A percentile compares a stretch with the other conserved stretches of the same genome.
phyloP scores from a whole-genome alignment of 2,888 invertebrate species.

The Melinaea marsaeus region DNA sequence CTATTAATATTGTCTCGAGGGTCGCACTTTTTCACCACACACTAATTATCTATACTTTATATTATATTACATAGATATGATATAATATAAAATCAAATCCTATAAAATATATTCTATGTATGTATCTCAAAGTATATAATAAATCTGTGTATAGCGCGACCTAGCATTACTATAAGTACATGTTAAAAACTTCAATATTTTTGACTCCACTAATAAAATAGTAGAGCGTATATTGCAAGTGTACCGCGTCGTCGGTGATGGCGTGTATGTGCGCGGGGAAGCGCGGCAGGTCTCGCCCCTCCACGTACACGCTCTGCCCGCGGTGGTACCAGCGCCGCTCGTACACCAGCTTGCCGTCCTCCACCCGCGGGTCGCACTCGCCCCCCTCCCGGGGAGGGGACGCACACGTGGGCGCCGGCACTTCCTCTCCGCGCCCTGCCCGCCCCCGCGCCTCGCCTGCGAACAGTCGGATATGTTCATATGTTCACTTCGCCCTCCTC shows the following conservation, averaged over 20 bases:
- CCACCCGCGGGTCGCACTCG: slow-evolving; percentile 89
- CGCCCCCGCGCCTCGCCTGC: slow-evolving; percentile 65
- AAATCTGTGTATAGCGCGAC: not conserved
- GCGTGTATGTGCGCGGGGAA: slow-evolving; percentile 94
- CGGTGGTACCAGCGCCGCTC: slow-evolving; percentile 97
- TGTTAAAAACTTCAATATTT: too few species aligned
- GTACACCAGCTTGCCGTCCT: slow-evolving; percentile 95
- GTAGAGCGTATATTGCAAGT: slow-evolving; percentile 19
- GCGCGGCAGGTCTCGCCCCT: slow-evolving; percentile 90
- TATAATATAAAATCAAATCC: too few species aligned
- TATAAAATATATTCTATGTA: too few species aligned
- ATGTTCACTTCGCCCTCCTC: slow-evolving; percentile 23
- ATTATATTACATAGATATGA: too few species aligned
- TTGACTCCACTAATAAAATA: too few species aligned
- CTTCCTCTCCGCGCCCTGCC: slow-evolving; percentile 41
- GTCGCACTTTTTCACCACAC: too few species aligned
- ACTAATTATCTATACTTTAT: too few species aligned
- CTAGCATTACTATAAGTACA: too few species aligned
- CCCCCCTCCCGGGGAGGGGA: slow-evolving; percentile 60
- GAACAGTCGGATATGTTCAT: slow-evolving; percentile 16
- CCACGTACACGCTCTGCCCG: slow-evolving; percentile 94
- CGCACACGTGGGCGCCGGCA: slow-evolving; percentile 50
- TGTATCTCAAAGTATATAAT: too few species aligned
- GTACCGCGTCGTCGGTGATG: slow-evolving; percentile 92
- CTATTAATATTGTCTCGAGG: too few species aligned